Conservation (phyloP, 2,797 vertebrate species). For the Enteromius trimaculatus region DNA sequence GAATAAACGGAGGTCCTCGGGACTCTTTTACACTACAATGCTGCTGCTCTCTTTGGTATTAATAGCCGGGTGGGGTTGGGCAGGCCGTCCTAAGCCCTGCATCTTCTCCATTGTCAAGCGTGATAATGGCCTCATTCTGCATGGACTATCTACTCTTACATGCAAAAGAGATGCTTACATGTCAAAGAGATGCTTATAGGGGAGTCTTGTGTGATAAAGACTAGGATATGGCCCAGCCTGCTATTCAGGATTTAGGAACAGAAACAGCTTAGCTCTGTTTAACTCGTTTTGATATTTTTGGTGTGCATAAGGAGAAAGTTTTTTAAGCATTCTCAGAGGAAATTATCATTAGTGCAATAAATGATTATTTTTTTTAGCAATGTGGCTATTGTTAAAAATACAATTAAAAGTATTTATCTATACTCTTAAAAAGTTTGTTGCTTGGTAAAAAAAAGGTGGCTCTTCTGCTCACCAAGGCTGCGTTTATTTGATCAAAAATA, state of each 20-base stretch:
- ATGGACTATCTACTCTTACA: constrained; percentile 31
- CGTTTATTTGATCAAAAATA: background rate
- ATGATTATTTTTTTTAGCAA: background rate
- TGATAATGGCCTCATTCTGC: constrained; percentile 53
- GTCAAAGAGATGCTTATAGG: constrained; percentile 30
- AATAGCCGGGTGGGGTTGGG: constrained; percentile 41
- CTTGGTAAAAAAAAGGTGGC: background rate
- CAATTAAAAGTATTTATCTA: too few species aligned
- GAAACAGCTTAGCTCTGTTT: background rate
- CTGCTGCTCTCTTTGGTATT: constrained; percentile 48
- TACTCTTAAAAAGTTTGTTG: background rate
- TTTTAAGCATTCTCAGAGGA: background rate
- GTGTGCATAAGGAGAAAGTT: background rate
- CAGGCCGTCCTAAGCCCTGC: constrained; percentile 18
- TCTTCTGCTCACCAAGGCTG: too few species aligned
- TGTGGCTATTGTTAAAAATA: background rate
- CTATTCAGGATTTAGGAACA: background rate
- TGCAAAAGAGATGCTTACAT: constrained; percentile 33
- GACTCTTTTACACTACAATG: constrained; percentile 51
- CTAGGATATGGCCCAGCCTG: constrained; percentile 30
- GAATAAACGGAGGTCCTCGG: constrained; percentile 20
- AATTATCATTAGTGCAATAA: background rate
- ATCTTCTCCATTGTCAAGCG: constrained; percentile 49
- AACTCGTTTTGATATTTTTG: background rate
- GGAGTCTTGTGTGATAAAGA: background rate